Evolutionary conservation across 2,113 vertebrate genomes (phyloP), one percentile per base, ranked within the genome.

Genomic region (Microtus richardsoni): DNA sequence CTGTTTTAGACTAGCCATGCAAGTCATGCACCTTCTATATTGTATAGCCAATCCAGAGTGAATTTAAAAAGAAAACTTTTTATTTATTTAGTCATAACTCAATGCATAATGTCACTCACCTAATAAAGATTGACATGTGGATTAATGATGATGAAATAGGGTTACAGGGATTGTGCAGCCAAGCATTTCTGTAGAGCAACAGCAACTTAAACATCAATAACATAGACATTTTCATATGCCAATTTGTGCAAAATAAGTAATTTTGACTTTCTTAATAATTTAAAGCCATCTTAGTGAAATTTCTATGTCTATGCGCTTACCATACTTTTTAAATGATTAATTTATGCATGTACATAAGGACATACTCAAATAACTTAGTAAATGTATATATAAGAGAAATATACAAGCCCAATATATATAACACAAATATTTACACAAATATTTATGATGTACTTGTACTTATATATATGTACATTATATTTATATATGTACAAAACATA

Each of bases 141-240:
- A 49, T 89, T 96, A 98, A 84, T 93, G 79, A 94, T 91, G 74
- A 93, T 98, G 39, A 95, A 95, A 93, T 96, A 89, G 47, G 64
- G 24, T 89, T 96, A 60, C 89, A 91, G 68, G 49, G 97, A 94
- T 90, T 90, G 64, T 88, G 47, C 66, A 90, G 4, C 54, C 49
- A 89, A 74, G 80, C 89, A 95, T 98, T 97, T 97, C 90, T 54
- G 68, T 14, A 91, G 44, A 96, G 73, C 77, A 93, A 91, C 13
- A 96, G 93, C 85, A 87, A 89, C 92, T 95, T 96, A 91, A 91
- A 74, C 80, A 83, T 89, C 71, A 70, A 17, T 54, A 49, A 88
- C 13, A 10, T 28, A 47, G 58, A 80, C 30, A 87, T 73, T 93
- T 96, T 92, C 89, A 88, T 91, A 92, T 94, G 26, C 82, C 22